Evolutionary conservation across 1,140 invertebrate genomes (phyloP), one percentile per base, ranked within the genome.

Genomic region (Drosophila carrolli): DNA sequence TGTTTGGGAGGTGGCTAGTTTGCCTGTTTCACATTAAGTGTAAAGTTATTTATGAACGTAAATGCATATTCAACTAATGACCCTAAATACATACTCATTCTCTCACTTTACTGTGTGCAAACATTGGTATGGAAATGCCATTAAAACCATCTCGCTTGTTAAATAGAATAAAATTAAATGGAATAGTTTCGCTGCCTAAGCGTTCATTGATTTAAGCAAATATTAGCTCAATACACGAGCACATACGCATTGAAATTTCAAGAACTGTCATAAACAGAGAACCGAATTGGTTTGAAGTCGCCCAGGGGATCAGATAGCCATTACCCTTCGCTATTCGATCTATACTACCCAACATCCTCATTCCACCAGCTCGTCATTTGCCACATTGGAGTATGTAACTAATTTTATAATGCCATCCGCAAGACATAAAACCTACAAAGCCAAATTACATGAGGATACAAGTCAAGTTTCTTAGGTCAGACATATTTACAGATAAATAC

Each of bases 331-430:
- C 16, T 27, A 11, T 5, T 27, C 0, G 10, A 29, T 6, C 14
- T 10, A 10, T 13, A 13, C 5, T 47, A 11, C 37, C 27, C 37
- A 29, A 27, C 29, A 8, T 16, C 16, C 38, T 13, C 14, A 19
- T 19, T 19, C 38, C 16, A 23, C 11, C 14, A 35, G 11, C 48
- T n/a, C 10, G 11, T 48, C 29, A 27, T 2, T 50, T 63, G 40
- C 51, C 47, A 63, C 60, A 77, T 72, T 68, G 16, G 56, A 54
- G 40, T 47, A 63, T 81, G 77, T 62, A 77, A 81, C 68, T 81
- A 78, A 85, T 78, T 85, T 86, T 86, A 78, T 85, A 85, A 81
- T 81, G 74, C 65, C 43, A 41, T 53, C 74, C 81, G 68, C 78
- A 81, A 70, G 74, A 78, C 74, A 75, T 75, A 72, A 85, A 85